A percentile compares a stretch with the other conserved stretches of the same genome.
Conservation (phyloP, 2,797 vertebrate genomes). For the Crenuchus spilurus region DNA sequence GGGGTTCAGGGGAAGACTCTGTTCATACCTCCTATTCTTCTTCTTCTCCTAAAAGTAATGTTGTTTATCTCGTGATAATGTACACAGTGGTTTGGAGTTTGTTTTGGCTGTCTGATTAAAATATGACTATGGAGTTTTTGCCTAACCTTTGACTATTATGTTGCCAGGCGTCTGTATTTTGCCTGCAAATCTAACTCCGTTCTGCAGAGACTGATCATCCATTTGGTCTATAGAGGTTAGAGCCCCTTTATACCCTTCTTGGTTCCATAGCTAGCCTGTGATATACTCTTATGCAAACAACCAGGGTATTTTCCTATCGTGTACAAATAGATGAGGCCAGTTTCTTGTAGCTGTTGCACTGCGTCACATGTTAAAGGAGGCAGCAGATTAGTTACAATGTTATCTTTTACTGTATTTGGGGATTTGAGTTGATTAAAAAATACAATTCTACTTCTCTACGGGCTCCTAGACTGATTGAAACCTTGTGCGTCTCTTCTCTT, state of each 20-base stretch:
- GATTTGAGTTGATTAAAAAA: conserved; percentile 67
- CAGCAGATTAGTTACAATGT: conserved; percentile 58
- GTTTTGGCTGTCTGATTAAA: conserved; percentile 50
- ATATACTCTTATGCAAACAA: conserved; percentile 68
- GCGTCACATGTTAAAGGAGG: conserved; percentile 52
- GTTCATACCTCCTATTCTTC: conserved; percentile 33
- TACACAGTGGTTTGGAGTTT: conserved; percentile 53
- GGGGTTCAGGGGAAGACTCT: conserved; percentile 23
- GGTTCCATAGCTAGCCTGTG: conserved; percentile 58
- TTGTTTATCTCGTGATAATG: conserved; percentile 53
- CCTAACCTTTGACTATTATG: conserved; percentile 64
- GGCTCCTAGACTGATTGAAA: conserved; percentile 64
- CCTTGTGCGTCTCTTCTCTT: conserved; percentile 22
- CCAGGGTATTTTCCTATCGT: conserved; percentile 75
- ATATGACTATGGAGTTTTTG: conserved; percentile 62
- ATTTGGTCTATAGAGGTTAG: conserved; percentile 51
- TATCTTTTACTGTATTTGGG: conserved; percentile 66
- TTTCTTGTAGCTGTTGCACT: conserved; percentile 53
- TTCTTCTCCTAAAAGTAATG: conserved; percentile 26
- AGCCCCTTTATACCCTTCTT: conserved; percentile 37
- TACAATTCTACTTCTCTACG: conserved; percentile 64
- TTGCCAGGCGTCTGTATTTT: conserved; percentile 64
- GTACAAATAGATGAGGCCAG: conserved; percentile 62
- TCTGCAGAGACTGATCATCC: conserved; percentile 37
- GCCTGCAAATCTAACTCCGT: conserved; percentile 57